Conservation (phyloP, 92 coral and sea anemone species). For the Heliopora coerulea region DNA sequence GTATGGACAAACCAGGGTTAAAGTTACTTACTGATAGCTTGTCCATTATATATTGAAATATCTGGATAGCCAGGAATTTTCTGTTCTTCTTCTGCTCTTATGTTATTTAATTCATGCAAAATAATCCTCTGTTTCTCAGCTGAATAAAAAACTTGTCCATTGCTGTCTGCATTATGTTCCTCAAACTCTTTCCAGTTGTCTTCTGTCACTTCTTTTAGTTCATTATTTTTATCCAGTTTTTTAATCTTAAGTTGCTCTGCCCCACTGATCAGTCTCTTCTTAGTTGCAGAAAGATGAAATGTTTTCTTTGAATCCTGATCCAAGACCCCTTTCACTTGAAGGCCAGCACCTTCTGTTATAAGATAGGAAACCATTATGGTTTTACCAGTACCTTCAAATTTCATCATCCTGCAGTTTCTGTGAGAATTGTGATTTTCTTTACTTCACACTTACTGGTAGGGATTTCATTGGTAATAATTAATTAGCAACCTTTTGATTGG, state of each 20-base stretch:
- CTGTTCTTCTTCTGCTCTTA: constrained; percentile 65
- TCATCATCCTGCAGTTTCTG: no score
- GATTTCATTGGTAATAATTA: no score
- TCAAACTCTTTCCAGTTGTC: constrained; percentile 66
- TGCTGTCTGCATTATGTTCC: constrained; percentile 59
- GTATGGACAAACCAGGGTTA: no score
- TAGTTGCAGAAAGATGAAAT: constrained; percentile 74
- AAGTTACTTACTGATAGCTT: constrained; percentile 80
- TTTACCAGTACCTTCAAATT: no score
- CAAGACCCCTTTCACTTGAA: constrained; percentile 62
- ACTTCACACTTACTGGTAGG: no score
- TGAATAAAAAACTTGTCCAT: constrained; percentile 60
- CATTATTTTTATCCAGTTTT: constrained; percentile 72
- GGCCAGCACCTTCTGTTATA: constrained; percentile 78
- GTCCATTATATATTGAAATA: constrained; percentile 60
- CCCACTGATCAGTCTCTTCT: constrained; percentile 72
- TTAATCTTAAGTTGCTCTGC: constrained; percentile 82
- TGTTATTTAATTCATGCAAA: constrained; percentile 62
- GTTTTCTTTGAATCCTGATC: constrained; percentile 82
- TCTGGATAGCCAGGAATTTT: constrained; percentile 85
- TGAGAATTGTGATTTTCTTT: no score
- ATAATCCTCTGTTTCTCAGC: constrained; percentile 75
- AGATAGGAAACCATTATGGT: not conserved
- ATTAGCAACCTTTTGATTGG: no score
- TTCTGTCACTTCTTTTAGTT: constrained; percentile 72